Evolutionary conservation across 2,888 invertebrate species (phyloP).

Genomic region (Parelbella ahira): DNA sequence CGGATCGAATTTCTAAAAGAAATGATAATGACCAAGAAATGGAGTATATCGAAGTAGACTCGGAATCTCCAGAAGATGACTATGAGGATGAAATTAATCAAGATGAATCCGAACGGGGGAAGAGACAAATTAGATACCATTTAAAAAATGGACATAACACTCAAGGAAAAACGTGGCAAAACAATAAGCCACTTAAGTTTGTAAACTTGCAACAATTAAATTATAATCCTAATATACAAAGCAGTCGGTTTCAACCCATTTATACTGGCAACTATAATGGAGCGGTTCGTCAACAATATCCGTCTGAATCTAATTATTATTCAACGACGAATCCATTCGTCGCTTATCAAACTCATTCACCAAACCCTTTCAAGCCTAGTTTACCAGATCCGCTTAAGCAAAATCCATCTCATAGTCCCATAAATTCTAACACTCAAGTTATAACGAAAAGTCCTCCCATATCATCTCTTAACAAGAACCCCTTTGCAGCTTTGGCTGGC

Average conservation of each 20-base stretch:
- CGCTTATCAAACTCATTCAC: slow-evolving; percentile 48
- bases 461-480: slow-evolving; percentile 68
- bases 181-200: slow-evolving; percentile 51
- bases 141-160: slow-evolving; percentile 56
- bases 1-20: slow-evolving; percentile 46
- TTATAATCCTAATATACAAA: slow-evolving; percentile 51
- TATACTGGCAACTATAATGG: slow-evolving; percentile 48
- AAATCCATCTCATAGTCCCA: slow-evolving; percentile 45
- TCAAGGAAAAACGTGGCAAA: slow-evolving; percentile 53
- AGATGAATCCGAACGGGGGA: slow-evolving; percentile 67
- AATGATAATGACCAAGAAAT: slow-evolving; percentile 55
- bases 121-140: slow-evolving; percentile 69
- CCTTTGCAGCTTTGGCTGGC: slow-evolving; percentile 65
- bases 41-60: slow-evolving; percentile 54
- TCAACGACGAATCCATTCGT: slow-evolving; percentile 52
- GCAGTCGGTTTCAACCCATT: slow-evolving; percentile 43
- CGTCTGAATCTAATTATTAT: slow-evolving; percentile 43
- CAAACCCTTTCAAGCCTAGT: slow-evolving; percentile 61
- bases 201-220: slow-evolving; percentile 50
- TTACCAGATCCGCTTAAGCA: slow-evolving; percentile 53
- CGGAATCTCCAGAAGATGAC: slow-evolving; percentile 32
- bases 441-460: slow-evolving; percentile 80
- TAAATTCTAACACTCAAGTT: slow-evolving; percentile 56
- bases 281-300: slow-evolving; percentile 42
- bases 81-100: slow-evolving; percentile 39